Base-by-base conservation (phyloP, 2,888 invertebrate genomes). In the Sclerodermus sp. region DNA sequence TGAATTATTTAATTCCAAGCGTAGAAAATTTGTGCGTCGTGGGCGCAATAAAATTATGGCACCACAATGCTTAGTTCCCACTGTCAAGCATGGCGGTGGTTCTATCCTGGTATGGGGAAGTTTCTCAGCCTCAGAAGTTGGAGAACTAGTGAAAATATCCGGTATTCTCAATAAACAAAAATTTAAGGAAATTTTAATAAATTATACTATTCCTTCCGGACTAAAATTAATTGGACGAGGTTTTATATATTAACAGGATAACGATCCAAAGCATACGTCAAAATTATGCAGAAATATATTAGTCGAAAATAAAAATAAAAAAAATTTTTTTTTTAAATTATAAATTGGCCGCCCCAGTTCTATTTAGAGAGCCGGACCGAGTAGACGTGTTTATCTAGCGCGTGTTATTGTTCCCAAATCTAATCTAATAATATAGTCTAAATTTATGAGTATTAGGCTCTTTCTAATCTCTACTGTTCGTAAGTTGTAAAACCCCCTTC, bases 11-110 rank as follows among this genome's bases (percentile, higher is more conserved):
- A 50, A 42, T 2, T 18, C 14, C 3, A 51, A 52, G 30, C 32
- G 52, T 16, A 32, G 45, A 32, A 34, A 45, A 37, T 55, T 49
- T 32, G 47, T 60, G 36, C 45, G 52, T 14, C 36, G 55, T n/a
- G 17, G 10, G 12, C 9, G 29, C 15, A 23, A 39, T 39, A 39
- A 39, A 30, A 47, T 46, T 10, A 45, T 47, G 45, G 14, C 13
- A n/a, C 14, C 30, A 13, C 32, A 55, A 14, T 57, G 50, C 42
- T n/a, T 59, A 8, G 45, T 55, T 14, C 42, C 52, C 12, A 55
- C 57, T 13, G 57, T 64, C 3, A 62, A 62, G 32, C 59, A 60
- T 36, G 60, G 59, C 40, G 58, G 56, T 9, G 53, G 57, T 9
- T 55, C 51, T n/a, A 42, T 59, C 13, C 49, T 58, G 48, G 49